phyloP scores from a whole-genome alignment of 92 coral and sea anemone species.

The Galaxea fascicularis region DNA sequence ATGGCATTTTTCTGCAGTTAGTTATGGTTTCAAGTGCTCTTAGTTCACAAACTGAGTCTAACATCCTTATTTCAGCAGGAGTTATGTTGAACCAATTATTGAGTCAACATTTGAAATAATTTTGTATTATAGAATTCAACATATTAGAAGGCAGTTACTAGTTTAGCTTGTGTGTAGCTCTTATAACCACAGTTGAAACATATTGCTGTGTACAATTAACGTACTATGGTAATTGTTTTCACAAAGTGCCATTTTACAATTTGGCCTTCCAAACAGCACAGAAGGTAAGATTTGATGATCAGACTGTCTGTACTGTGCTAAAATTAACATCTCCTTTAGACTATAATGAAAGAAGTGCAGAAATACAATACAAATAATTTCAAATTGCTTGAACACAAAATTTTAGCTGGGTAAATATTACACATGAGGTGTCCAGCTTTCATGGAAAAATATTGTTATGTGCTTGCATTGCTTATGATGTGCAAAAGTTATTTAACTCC shows the following conservation, averaged over 20 bases:
- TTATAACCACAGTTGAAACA: neutral
- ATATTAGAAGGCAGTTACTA: neutral
- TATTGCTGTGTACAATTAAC: neutral
- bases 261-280: neutral
- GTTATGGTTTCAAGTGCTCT: neutral
- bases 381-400: constrained; percentile 26
- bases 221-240: neutral
- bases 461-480: constrained; percentile 15
- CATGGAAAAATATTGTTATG: constrained; percentile 16
- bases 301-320: too few relatives aligned
- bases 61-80: neutral
- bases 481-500: constrained; percentile 44
- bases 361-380: constrained; percentile 1
- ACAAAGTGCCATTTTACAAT: neutral
- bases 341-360: too few relatives aligned
- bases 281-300: neutral
- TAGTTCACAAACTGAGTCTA: neutral
- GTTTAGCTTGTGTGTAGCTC: neutral
- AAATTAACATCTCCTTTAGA: too few relatives aligned
- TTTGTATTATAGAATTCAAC: constrained; percentile 3
- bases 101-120: neutral
- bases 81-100: neutral
- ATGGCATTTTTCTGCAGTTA: neutral
- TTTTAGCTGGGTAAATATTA: neutral
- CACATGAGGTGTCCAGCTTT: constrained; percentile 11